Evolutionary conservation across 1,140 invertebrate species (phyloP), one percentile per base, ranked within the genome.

Genomic region (Megalopta genalis): DNA sequence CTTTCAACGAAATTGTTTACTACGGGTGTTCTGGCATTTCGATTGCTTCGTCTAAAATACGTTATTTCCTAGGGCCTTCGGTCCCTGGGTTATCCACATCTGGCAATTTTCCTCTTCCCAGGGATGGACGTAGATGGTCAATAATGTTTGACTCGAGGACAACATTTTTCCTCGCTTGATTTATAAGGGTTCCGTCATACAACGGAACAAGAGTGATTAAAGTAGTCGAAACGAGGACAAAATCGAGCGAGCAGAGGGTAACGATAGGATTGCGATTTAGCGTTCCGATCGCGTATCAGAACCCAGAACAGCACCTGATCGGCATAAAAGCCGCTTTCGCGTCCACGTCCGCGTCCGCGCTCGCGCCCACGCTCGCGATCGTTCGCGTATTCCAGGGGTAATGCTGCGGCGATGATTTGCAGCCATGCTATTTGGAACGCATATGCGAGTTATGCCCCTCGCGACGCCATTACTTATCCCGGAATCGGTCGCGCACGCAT

Each of bases 401-500:
- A 25, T 63, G 63, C 1, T 37, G 42, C 70, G 37, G 18, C 37
- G 67, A 83, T 83, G 82, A 84, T 84, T 84, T 83, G 82, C 39
- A 37, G 65, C 46, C 23, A 3, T 7, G 59, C 52, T 75, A 75
- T 84, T 83, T 74, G 70, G 77, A 23, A 74, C 52, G 65, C 71
- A 67, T 76, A 74, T 54, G 67, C 67, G 66, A 75, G 63, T 66
- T 71, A 75, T 67, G 70, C 23, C 42, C 21, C 69, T 62, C 65
- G 64, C 76, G 54, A 75, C 54, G 66, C 80, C 66, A 80, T 83
- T 80, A 83, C 81, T 84, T 84, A 71, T 60, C 76, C 27, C 25
- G 75, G 71, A 83, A 83, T 84, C 66, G 66, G 42, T 46, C 18
- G 67, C 18, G 46, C 62, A 65, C 81, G 83, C 74, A 67, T 84